These are phyloP conservation scores for Dryococelus australis DNA, from an alignment of 2,888 invertebrate species.

Conservation along the genomic window DNA sequence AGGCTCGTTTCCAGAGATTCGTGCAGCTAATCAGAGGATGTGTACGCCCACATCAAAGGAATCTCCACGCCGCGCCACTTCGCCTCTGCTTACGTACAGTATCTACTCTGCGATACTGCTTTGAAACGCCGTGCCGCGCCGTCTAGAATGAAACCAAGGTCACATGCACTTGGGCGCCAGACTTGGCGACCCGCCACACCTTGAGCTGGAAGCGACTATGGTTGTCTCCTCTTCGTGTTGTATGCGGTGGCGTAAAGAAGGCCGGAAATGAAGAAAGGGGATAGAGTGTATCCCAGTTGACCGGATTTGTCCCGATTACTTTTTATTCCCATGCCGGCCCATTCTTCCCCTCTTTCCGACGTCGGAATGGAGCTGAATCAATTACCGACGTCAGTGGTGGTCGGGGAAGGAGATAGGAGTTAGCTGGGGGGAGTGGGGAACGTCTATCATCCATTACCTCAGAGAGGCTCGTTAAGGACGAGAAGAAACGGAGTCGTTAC, in stretches of 20 bases:
- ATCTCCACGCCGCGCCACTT: too few species aligned
- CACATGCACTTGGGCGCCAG: too few species aligned
- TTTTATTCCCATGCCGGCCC: not conserved
- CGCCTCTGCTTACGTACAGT: too few species aligned
- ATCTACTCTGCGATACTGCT: too few species aligned
- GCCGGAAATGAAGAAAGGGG: not conserved
- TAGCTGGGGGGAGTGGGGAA: not conserved
- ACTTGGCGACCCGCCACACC: too few species aligned
- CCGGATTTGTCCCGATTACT: slow-evolving; percentile 11
- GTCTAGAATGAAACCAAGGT: too few species aligned
- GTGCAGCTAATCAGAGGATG: too few species aligned
- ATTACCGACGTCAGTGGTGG: not conserved
- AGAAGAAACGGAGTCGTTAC: not conserved
- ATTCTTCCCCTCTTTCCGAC: not conserved
- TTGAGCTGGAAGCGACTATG: not conserved
- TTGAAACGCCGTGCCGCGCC: too few species aligned
- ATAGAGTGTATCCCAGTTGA: not conserved
- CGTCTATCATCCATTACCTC: not conserved
- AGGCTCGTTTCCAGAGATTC: too few species aligned
- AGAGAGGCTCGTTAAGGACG: slow-evolving; percentile 3
- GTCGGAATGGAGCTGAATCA: not conserved
- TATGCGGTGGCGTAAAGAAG: not conserved
- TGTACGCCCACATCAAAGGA: too few species aligned
- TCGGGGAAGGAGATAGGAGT: not conserved
- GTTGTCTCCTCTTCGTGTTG: not conserved